phyloP scores from a whole-genome alignment of 2,113 vertebrate species.

The Bufo bufo region DNA sequence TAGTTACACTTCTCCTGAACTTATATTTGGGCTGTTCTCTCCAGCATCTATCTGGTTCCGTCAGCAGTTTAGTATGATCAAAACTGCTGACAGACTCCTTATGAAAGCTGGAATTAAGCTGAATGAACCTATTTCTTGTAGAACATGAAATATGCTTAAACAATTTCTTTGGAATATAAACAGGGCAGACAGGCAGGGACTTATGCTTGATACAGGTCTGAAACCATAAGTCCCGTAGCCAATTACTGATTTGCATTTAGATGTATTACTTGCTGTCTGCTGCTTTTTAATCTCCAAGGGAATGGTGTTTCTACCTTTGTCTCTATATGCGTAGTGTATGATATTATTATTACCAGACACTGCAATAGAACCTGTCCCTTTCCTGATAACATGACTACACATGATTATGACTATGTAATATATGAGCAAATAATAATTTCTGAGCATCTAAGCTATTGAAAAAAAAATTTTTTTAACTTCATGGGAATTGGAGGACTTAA shows the following conservation, averaged over 20 bases:
- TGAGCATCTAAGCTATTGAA: no score
- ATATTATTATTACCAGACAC: not conserved
- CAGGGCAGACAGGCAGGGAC: not conserved
- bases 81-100: no score
- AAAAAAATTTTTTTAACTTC: no score
- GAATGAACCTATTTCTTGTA: not conserved
- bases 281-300: not conserved
- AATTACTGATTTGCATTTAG: constrained; percentile 22
- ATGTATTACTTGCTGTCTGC: not conserved
- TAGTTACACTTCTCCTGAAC: no score
- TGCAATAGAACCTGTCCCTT: not conserved
- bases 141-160: not conserved
- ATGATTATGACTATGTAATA: not conserved
- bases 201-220: not conserved
- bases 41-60: no score
- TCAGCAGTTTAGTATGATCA: no score
- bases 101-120: not conserved
- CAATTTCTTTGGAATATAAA: not conserved
- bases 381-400: not conserved
- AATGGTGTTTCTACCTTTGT: not conserved
- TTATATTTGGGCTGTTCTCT: no score
- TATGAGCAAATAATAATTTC: no score
- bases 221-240: not conserved
- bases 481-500: not conserved
- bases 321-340: not conserved